phyloP scores from a whole-genome alignment of 2,113 vertebrate genomes.

The Nymphicus hollandicus region DNA sequence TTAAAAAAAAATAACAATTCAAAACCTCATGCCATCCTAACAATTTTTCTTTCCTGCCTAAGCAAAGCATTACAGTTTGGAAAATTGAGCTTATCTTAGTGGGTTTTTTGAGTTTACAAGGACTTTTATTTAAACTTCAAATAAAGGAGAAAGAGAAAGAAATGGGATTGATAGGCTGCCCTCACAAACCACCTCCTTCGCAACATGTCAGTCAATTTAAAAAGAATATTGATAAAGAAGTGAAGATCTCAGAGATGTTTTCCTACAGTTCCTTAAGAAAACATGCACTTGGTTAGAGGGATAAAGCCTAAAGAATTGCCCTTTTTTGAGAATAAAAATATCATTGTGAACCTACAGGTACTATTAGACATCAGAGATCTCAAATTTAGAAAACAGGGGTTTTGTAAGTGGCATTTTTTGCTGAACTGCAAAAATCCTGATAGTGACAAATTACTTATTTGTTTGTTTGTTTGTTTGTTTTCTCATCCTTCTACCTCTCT shows the following conservation, averaged over 20 bases:
- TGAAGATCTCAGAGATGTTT: background rate
- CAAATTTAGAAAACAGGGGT: background rate
- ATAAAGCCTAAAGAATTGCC: background rate
- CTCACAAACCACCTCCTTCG: fast-evolving
- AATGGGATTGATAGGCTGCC: background rate
- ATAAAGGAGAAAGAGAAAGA: background rate
- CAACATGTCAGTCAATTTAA: background rate
- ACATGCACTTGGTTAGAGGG: background rate
- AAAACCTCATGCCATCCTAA: background rate
- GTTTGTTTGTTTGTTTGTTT: background rate
- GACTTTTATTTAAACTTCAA: background rate
- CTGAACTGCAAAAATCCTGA: background rate
- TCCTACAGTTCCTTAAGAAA: background rate
- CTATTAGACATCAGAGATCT: background rate
- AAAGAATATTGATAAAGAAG: background rate
- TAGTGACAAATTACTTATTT: background rate
- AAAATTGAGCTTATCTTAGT: background rate
- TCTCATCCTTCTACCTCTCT: background rate
- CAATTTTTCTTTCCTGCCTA: background rate
- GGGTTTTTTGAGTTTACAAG: background rate
- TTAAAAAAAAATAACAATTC: background rate
- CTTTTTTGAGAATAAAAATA: background rate
- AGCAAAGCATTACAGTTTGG: background rate
- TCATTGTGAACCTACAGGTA: fast-evolving
- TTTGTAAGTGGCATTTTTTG: background rate